Evolutionary conservation across 2,113 vertebrate genomes (phyloP), one percentile per base, ranked within the genome.

Genomic region (Blennius ocellaris): DNA sequence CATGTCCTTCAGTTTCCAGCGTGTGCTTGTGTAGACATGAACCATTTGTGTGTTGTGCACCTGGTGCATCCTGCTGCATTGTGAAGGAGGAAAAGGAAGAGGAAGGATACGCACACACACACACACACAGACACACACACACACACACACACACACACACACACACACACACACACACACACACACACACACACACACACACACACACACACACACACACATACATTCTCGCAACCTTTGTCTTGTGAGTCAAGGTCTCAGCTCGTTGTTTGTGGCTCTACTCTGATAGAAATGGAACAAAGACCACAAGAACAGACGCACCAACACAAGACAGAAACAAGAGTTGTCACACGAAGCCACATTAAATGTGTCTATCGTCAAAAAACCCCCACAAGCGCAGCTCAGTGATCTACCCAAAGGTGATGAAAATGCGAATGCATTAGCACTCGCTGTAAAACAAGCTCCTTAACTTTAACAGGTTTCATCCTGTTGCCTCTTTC

Each of bases 171-270:
- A 61, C 36, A 56, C 53, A 59, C 17, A 50, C 43, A 57, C 65
- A 60, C 53, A 53, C 16, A 63, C 62, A 49, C 55, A 53, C 37
- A 11, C 2, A 70, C 56, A 76, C 48, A 43, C 49, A 21, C 40
- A 69, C 47, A 39, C 52, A 63, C 62, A 49, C 55, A 53, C 37
- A 11, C 2, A 70, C 56, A 76, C 48, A 43, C 49, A 21, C 40
- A 69, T 41, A 39, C 52, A 30, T 59, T 30, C 21, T 30, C 16
- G 49, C 64, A 53, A 62, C 47, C 47, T 30, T 69, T 64, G 72
- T 76, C 81, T 71, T 76, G 40, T 79, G 62, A 73, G 64, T 85
- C 90, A 85, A 86, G 84, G 83, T 84, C 80, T 83, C 36, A 55
- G 54, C 68, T 73, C 77, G 81, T 72, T 15, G 49, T 84, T 76